Conservation (phyloP, 2,888 invertebrate genomes). For the Coelinius sp. region DNA sequence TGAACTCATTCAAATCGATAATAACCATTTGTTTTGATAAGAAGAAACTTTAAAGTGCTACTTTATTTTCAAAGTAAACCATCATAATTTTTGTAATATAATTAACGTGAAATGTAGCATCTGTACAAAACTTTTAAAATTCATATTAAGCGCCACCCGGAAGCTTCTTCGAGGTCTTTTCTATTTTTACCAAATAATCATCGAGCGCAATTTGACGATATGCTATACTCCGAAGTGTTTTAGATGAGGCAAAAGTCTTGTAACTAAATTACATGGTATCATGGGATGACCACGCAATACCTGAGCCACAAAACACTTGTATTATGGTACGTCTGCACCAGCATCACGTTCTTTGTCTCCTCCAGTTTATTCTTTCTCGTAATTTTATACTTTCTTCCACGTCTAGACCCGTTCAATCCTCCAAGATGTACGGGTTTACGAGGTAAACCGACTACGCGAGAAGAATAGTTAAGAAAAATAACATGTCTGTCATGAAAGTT, state of each 20-base stretch:
- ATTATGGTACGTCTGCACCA: constrained; percentile 5
- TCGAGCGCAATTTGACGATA: background rate
- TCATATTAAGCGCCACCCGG: background rate
- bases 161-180: background rate
- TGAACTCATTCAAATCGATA: too few relatives aligned
- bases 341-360: background rate
- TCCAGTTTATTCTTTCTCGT: background rate
- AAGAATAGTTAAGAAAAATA: background rate
- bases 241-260: background rate
- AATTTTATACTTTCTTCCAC: background rate
- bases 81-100: background rate
- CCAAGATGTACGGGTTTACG: constrained; percentile 11
- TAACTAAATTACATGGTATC: constrained; percentile 6
- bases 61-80: background rate
- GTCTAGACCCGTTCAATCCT: constrained; percentile 23
- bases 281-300: background rate
- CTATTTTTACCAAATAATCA: background rate
- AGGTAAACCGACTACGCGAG: background rate
- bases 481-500: background rate
- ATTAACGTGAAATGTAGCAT: background rate
- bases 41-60: background rate
- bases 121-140: background rate
- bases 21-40: background rate
- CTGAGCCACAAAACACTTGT: constrained; percentile 25
- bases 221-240: background rate